phyloP scores from a whole-genome alignment of 2,797 vertebrate species.

The Psittacula echo region DNA sequence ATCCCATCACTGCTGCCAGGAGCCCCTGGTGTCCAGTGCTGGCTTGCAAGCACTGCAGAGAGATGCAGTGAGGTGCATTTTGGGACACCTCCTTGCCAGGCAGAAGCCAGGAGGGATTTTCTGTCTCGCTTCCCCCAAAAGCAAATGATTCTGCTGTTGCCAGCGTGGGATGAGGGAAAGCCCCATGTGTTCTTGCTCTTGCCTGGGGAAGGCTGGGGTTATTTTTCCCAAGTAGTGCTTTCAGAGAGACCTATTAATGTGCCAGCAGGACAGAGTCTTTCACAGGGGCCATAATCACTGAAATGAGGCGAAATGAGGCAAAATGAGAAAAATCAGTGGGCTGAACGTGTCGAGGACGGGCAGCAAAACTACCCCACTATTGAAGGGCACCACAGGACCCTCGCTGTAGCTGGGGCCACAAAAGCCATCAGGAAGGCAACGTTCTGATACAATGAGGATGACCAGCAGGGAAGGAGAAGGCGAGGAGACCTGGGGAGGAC shows the following conservation, averaged over 20 bases:
- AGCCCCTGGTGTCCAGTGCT: rapidly evolving
- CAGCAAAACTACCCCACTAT: neutral
- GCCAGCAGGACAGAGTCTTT: neutral
- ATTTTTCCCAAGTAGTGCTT: neutral
- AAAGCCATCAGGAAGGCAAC: neutral
- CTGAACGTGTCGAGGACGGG: neutral
- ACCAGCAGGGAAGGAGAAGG: neutral
- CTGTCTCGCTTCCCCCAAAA: neutral
- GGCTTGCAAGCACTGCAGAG: neutral
- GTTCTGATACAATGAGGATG: rapidly evolving
- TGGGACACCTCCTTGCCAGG: neutral
- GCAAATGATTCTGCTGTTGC: neutral
- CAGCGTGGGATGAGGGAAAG: neutral
- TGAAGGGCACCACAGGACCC: constrained; percentile 10
- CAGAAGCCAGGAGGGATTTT: neutral
- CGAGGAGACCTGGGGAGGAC: neutral
- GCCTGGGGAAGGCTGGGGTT: neutral
- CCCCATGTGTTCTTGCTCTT: neutral
- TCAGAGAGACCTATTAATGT: neutral
- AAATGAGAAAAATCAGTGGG: neutral
- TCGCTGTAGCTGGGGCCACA: neutral
- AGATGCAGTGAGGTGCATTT: no score
- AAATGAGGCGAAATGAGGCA: neutral
- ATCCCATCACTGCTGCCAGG: rapidly evolving
- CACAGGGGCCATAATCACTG: neutral